These are phyloP conservation scores for Neoseiulus cucumeris DNA, from an alignment of 1,140 invertebrate species.

Conservation along the genomic window DNA sequence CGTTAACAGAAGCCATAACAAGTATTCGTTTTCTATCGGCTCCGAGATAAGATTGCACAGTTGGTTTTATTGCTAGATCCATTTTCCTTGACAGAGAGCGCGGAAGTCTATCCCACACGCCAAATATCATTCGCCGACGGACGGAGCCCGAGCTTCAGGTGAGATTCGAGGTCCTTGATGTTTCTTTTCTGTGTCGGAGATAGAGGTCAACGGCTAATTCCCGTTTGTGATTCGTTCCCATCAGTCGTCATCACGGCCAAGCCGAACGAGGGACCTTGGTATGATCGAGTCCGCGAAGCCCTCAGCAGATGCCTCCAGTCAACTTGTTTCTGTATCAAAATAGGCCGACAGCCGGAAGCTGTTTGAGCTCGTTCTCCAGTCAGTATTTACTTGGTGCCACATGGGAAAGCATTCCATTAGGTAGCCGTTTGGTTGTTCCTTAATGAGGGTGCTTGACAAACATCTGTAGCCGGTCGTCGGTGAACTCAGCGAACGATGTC, in stretches of 20 bases:
- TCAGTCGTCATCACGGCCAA: not conserved
- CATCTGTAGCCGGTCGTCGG: too few species aligned
- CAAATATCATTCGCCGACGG: constrained; percentile 2
- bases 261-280: not conserved
- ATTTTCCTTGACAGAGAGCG: not conserved
- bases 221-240: not conserved
- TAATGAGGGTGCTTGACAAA: too few species aligned
- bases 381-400: too few species aligned
- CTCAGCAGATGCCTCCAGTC: not conserved
- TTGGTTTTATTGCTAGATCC: too few species aligned
- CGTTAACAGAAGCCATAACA: too few species aligned
- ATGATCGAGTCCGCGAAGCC: not conserved
- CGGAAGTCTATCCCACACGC: constrained; percentile 1
- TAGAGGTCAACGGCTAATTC: not conserved
- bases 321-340: not conserved
- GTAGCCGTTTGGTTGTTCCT: too few species aligned
- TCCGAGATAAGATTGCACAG: too few species aligned
- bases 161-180: not conserved
- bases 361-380: not conserved
- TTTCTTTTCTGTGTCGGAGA: not conserved
- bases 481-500: too few species aligned
- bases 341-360: not conserved
- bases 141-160: not conserved
- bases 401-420: too few species aligned
- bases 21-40: too few species aligned